Percentiles rank a stretch among this genome's conserved stretches.
Evolutionary conservation across 2,797 vertebrate genomes (phyloP).

Genomic region (Rhinella marina): DNA sequence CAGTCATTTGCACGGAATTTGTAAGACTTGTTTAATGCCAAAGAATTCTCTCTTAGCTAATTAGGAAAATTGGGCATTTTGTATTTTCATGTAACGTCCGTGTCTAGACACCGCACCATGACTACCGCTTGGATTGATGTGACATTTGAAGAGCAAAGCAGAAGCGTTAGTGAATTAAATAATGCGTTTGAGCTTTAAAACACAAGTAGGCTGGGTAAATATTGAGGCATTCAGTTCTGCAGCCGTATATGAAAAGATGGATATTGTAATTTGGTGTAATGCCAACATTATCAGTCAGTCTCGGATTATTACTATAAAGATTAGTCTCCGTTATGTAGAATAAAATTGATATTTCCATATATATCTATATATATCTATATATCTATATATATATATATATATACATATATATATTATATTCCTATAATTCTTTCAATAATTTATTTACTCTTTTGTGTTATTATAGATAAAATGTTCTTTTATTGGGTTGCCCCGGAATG

Average conservation of each 20-base stretch:
- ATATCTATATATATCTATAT: no score
- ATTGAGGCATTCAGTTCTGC: not conserved
- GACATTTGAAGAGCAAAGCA: conserved; percentile 10
- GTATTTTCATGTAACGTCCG: conserved; percentile 48
- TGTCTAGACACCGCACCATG: conserved; percentile 52
- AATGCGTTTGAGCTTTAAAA: not conserved
- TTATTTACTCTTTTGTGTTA: no score
- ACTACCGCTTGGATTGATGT: conserved; percentile 34
- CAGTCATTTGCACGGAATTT: conserved; percentile 54
- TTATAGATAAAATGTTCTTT: no score
- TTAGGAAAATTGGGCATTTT: conserved; percentile 57
- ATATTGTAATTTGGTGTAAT: not conserved
- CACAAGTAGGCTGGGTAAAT: not conserved
- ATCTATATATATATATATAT: no score
- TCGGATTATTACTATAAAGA: not conserved
- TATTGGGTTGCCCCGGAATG: no score
- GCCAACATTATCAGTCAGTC: not conserved
- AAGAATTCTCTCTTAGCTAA: conserved; percentile 57
- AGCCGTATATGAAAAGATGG: not conserved
- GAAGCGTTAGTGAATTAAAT: conserved; percentile 3
- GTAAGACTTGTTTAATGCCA: conserved; percentile 56
- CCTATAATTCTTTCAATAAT: no score
- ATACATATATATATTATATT: no score
- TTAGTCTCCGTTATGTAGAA: no score
- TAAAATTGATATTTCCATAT: no score